Conservation (phyloP, 1,140 invertebrate species). For the honey bee (Apis mellifera) region DNA sequence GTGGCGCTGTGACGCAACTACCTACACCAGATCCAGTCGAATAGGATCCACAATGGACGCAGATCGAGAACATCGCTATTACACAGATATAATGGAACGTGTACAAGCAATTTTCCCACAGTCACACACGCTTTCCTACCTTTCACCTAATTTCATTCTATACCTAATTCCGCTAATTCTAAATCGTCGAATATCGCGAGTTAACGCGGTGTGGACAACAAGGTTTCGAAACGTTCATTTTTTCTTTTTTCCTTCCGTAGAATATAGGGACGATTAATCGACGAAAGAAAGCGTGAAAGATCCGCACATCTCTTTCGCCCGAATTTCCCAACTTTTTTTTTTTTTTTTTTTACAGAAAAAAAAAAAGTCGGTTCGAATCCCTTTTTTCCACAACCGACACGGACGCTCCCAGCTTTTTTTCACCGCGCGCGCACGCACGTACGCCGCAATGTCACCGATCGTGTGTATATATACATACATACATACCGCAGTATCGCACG, state of each 20-base stretch:
- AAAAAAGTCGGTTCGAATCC: too few species aligned
- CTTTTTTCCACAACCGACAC: slow-evolving; percentile 15
- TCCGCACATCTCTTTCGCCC: neutral
- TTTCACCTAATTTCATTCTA: slow-evolving; percentile 57
- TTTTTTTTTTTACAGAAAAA: too few species aligned
- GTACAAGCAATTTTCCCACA: slow-evolving; percentile 63
- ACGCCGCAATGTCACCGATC: slow-evolving; percentile 6
- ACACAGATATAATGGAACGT: slow-evolving; percentile 67
- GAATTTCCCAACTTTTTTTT: neutral
- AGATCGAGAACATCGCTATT: slow-evolving; percentile 67
- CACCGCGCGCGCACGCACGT: neutral
- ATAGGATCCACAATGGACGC: slow-evolving; percentile 65
- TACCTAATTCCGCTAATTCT: slow-evolving; percentile 20
- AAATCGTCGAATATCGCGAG: slow-evolving; percentile 13
- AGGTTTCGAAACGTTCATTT: neutral
- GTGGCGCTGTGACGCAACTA: slow-evolving; percentile 52
- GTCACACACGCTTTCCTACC: slow-evolving; percentile 56
- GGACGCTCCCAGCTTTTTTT: slow-evolving; percentile 20
- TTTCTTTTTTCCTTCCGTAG: neutral
- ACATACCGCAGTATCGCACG: neutral
- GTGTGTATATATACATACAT: neutral
- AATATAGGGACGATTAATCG: slow-evolving; percentile 3
- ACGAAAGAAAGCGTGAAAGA: slow-evolving; percentile 5
- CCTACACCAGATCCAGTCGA: slow-evolving; percentile 44
- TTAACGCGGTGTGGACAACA: neutral